These are phyloP conservation scores for Datnioides undecimradiatus DNA, from an alignment of 2,113 vertebrate species.

Conservation along the genomic window DNA sequence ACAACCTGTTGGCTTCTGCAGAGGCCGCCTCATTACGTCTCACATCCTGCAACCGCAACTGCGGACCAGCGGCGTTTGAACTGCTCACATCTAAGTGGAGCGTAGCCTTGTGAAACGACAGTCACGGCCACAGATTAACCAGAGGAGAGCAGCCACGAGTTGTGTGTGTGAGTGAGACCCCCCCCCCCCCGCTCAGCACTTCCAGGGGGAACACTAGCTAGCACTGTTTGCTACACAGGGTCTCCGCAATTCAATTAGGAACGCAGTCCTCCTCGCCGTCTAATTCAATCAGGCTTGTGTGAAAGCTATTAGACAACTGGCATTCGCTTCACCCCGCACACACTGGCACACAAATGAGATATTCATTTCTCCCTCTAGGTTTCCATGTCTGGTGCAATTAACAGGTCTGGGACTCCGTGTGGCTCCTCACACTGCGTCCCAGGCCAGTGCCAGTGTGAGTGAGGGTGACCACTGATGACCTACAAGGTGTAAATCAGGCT, in stretches of 20 bases:
- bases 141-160: conserved; percentile 51
- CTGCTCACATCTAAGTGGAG: conserved; percentile 50
- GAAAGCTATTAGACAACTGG: conserved; percentile 85
- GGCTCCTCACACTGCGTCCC: conserved; percentile 53
- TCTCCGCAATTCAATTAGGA: conserved; percentile 84
- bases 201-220: conserved; percentile 67
- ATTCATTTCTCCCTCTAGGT: conserved; percentile 80
- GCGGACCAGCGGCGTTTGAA: conserved; percentile 40
- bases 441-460: conserved; percentile 39
- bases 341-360: conserved; percentile 77
- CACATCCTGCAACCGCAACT: conserved; percentile 10
- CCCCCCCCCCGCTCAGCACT: conserved; percentile 34
- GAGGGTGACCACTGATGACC: conserved; percentile 58
- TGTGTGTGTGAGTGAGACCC: conserved; percentile 44
- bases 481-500: conserved; percentile 59
- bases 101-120: conserved; percentile 65
- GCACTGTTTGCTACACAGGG: conserved; percentile 77
- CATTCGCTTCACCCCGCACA: conserved; percentile 76
- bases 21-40: conserved; percentile 22
- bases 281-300: conserved; percentile 86
- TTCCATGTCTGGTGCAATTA: conserved; percentile 81
- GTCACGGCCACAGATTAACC: conserved; percentile 46
- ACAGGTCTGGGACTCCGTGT: conserved; percentile 66
- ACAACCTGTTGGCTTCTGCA: conserved; percentile 44
- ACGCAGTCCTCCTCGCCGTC: conserved; percentile 68